Base-by-base conservation (phyloP, 2,113 vertebrate species). In the Cinclus mexicanus region DNA sequence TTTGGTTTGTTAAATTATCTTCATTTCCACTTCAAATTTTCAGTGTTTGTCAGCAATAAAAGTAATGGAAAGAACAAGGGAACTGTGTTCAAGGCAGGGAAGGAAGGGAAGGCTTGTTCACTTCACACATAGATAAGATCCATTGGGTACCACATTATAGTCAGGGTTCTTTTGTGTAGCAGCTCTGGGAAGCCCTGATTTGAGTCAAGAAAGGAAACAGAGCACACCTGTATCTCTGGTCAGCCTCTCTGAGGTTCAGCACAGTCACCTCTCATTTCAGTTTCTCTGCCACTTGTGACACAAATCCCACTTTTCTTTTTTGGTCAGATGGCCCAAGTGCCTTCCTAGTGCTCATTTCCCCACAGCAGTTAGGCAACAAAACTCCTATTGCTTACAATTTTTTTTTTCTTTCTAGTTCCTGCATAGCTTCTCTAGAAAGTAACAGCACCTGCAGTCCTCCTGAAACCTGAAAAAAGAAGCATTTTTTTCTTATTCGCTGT, bases 101-200 rank as follows among this genome's bases (percentile, higher is more conserved):
- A 64, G 57, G 70, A 85, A 24, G 9, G 28, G 26, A 33, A 79
- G 12, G 23, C 10, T 67, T 46, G 7, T 33, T 80, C 15, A 4
- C 14, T 31, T 10, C 8, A 1, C 26, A 3, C 5, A 31, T 39
- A 42, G 35, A 1, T 33, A 18, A 61, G 5, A 28, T 11, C 25
- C 6, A 1, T 0, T 2, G 47, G 50, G 16, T 39, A 12, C 28
- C 1, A 0, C 0, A 1, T 16, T 37, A 0, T 4, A 10, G 6
- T 10, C 6, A 0, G 52, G 37, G 29, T 5, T 59, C 5, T 47
- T 67, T 37, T 0, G 0, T 35, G 2, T 3, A 28, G 25, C 50
- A 77, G 42, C 60, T 86, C 47, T 83, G 52, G 9, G n/a, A 41
- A 63, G 15, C n/a, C 17, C 13, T 7, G 25, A n/a, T 21, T 20